These are phyloP conservation scores for Synanthedon vespiformis DNA, from an alignment of 2,888 invertebrate species.

Conservation along the genomic window DNA sequence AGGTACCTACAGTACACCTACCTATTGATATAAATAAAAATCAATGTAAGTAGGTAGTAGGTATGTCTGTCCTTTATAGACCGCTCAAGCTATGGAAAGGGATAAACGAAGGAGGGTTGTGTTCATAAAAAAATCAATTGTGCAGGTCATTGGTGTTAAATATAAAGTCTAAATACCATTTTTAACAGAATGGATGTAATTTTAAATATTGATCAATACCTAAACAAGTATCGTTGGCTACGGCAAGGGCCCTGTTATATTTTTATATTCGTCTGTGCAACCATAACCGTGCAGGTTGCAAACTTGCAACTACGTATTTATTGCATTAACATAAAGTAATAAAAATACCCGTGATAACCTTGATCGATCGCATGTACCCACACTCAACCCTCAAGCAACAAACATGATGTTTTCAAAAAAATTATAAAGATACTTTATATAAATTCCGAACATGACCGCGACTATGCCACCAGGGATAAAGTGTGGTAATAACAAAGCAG, in stretches of 20 bases:
- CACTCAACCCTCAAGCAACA: conserved; percentile 52
- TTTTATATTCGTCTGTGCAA: background rate
- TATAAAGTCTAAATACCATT: too few relatives aligned
- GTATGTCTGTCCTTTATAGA: too few relatives aligned
- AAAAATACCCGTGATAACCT: conserved; percentile 56
- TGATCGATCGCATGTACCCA: conserved; percentile 31
- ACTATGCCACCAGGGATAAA: conserved; percentile 38
- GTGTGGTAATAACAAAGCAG: conserved; percentile 40
- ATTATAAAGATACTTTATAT: conserved; percentile 37
- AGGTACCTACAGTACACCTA: too few relatives aligned
- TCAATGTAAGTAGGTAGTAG: too few relatives aligned
- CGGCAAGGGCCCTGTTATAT: background rate
- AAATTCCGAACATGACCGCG: conserved; percentile 48
- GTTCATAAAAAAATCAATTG: too few relatives aligned
- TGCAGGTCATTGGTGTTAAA: too few relatives aligned
- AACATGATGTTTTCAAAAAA: conserved; percentile 37
- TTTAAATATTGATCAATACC: too few relatives aligned
- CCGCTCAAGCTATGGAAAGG: too few relatives aligned
- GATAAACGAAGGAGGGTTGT: too few relatives aligned
- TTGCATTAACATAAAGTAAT: conserved; percentile 54
- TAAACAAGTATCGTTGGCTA: too few relatives aligned
- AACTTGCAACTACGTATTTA: conserved; percentile 47
- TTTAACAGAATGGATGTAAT: too few relatives aligned
- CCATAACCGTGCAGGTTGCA: conserved; percentile 26
- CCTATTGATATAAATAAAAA: too few relatives aligned